These are phyloP conservation scores for Dryoscopus gambensis DNA, from an alignment of 2,113 vertebrate genomes.

Conservation along the genomic window DNA sequence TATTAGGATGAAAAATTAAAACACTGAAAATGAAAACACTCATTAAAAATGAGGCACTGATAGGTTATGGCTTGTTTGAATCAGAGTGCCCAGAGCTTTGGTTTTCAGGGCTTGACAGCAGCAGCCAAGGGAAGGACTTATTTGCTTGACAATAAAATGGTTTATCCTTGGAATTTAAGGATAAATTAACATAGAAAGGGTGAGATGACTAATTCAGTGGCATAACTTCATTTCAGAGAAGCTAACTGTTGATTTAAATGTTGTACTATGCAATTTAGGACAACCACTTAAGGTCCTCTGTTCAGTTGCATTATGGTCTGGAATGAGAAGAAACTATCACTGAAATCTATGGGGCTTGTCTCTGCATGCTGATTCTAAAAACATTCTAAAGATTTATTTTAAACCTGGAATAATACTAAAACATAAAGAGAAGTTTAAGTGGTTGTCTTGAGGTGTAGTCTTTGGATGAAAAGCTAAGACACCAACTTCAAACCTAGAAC, in stretches of 20 bases:
- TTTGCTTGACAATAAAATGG: not conserved
- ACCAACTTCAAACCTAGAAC: not conserved
- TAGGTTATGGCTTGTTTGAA: not conserved
- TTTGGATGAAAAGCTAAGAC: not conserved
- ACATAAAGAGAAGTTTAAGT: not conserved
- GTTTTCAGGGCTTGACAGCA: not conserved
- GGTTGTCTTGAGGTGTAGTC: not conserved
- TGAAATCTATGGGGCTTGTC: not conserved
- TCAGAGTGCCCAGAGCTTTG: not conserved
- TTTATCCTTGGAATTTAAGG: not conserved
- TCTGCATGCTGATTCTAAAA: not conserved
- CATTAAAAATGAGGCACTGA: not conserved
- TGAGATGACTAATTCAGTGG: not conserved
- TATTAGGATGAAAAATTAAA: not conserved
- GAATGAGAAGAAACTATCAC: not conserved
- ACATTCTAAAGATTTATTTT: not conserved
- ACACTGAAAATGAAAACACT: not conserved
- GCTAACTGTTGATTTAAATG: not conserved
- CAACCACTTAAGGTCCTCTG: not conserved
- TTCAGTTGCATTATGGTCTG: not conserved
- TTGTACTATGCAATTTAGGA: not conserved
- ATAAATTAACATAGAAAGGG: not conserved
- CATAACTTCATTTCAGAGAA: not conserved
- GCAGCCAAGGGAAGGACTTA: not conserved
- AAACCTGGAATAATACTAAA: not conserved